These are phyloP conservation scores for Menidia beryllina DNA, from an alignment of 2,113 vertebrate species.

Conservation along the genomic window DNA sequence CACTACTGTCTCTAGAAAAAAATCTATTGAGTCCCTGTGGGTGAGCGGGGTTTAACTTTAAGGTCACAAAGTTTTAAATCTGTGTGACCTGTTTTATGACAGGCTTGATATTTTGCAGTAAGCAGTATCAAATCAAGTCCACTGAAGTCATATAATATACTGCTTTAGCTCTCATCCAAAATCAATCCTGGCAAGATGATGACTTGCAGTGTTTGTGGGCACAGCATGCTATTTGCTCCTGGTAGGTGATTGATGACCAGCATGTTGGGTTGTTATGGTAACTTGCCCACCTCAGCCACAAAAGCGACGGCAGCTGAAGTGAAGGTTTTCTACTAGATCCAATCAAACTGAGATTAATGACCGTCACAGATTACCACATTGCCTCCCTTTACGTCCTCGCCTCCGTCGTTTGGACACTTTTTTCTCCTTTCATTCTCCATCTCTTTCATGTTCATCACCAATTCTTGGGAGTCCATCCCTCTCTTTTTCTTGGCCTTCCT, in stretches of 20 bases:
- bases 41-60: slow-evolving; percentile 9
- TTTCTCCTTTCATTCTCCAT: slow-evolving; percentile 25
- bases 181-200: slow-evolving; percentile 40
- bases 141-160: slow-evolving; percentile 4
- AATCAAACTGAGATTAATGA: slow-evolving; percentile 33
- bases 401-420: slow-evolving; percentile 3
- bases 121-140: slow-evolving; percentile 13
- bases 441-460: slow-evolving; percentile 11
- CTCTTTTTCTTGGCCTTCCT: slow-evolving; percentile 32
- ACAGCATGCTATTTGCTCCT: slow-evolving; percentile 45
- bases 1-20: slow-evolving; percentile 20
- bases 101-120: neutral
- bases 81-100: neutral
- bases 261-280: slow-evolving; percentile 68
- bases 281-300: slow-evolving; percentile 53
- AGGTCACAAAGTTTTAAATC: slow-evolving; percentile 33
- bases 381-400: slow-evolving; percentile 7
- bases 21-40: slow-evolving; percentile 36
- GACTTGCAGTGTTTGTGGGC: slow-evolving; percentile 48
- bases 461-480: slow-evolving; percentile 17
- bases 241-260: slow-evolving; percentile 63
- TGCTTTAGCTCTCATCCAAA: slow-evolving; percentile 21
- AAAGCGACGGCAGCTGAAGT: slow-evolving; percentile 31
- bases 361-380: slow-evolving; percentile 28
- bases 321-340: slow-evolving; percentile 21